These are phyloP conservation scores for Antechinus stuartii DNA, from an alignment of 2,113 vertebrate species.

Conservation along the genomic window DNA sequence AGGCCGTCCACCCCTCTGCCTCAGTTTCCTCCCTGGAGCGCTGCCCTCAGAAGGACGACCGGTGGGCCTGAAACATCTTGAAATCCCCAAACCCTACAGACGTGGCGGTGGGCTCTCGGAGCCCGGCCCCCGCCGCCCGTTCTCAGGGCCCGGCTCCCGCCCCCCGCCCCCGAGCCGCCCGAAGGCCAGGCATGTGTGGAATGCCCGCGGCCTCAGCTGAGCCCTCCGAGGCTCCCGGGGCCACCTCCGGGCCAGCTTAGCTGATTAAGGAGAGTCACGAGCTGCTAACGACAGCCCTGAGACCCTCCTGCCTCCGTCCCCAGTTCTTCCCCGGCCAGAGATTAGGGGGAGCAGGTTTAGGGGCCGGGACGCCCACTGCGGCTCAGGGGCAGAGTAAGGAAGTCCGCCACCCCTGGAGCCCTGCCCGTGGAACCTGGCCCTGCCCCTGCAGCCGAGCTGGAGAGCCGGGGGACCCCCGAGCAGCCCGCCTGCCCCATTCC, in stretches of 20 bases:
- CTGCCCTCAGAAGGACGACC: background rate
- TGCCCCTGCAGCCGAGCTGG: too few species aligned
- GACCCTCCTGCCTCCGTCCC: constrained; percentile 44
- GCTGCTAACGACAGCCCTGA: constrained; percentile 69
- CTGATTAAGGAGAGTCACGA: constrained; percentile 88
- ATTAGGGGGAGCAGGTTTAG: background rate
- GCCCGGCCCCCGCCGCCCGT: background rate
- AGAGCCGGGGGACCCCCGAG: background rate
- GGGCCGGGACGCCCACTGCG: constrained; percentile 9
- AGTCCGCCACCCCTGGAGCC: background rate
- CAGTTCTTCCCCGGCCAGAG: background rate
- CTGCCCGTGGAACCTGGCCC: background rate
- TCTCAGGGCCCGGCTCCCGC: background rate
- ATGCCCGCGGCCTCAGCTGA: constrained; percentile 6
- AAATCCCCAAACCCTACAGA: too few species aligned
- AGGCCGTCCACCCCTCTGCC: background rate
- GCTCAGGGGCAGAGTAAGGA: background rate
- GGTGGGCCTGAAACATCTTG: too few species aligned
- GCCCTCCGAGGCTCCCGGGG: constrained; percentile 59
- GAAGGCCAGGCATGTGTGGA: background rate
- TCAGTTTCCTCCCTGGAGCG: constrained; percentile 11
- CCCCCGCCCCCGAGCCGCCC: background rate
- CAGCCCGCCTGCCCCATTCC: too few species aligned
- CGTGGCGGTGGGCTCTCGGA: too few species aligned
- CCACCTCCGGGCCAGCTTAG: constrained; percentile 80